Evolutionary conservation across 2,797 vertebrate genomes (phyloP).

Genomic region (Triplophysa bombifrons): DNA sequence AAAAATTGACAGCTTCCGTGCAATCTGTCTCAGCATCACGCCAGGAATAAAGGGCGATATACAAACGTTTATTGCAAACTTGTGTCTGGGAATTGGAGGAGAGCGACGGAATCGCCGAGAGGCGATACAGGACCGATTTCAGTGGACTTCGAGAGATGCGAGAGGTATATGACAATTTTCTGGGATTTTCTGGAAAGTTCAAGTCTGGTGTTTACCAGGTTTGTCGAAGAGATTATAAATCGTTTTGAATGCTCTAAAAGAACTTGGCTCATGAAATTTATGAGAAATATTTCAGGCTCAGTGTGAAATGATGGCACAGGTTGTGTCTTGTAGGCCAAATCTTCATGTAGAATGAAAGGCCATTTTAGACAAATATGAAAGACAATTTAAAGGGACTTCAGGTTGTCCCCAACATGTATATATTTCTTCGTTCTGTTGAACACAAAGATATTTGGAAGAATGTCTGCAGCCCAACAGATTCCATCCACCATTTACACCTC

Average conservation of each 20-base stretch:
- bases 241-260: slow-evolving; percentile 22
- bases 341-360: neutral
- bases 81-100: slow-evolving; percentile 24
- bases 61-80: slow-evolving; percentile 42
- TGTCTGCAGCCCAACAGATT: no score
- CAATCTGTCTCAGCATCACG: slow-evolving; percentile 68
- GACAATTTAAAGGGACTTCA: neutral
- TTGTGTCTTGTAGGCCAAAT: neutral
- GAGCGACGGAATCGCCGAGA: slow-evolving; percentile 6
- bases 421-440: no score
- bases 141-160: slow-evolving; percentile 18
- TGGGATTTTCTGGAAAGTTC: slow-evolving; percentile 59
- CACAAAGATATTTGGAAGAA: no score
- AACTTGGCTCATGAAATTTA: slow-evolving; percentile 16
- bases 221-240: slow-evolving; percentile 29
- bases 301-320: neutral
- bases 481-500: no score
- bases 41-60: slow-evolving; percentile 41
- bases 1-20: slow-evolving; percentile 80
- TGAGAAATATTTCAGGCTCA: slow-evolving; percentile 6
- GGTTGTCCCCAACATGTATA: no score
- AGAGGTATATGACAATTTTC: slow-evolving; percentile 22
- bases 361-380: neutral
- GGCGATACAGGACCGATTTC: neutral
- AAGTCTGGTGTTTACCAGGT: slow-evolving; percentile 25